These are phyloP conservation scores for Siphonodentalium dalli DNA, from an alignment of 2,888 invertebrate species.

Conservation along the genomic window DNA sequence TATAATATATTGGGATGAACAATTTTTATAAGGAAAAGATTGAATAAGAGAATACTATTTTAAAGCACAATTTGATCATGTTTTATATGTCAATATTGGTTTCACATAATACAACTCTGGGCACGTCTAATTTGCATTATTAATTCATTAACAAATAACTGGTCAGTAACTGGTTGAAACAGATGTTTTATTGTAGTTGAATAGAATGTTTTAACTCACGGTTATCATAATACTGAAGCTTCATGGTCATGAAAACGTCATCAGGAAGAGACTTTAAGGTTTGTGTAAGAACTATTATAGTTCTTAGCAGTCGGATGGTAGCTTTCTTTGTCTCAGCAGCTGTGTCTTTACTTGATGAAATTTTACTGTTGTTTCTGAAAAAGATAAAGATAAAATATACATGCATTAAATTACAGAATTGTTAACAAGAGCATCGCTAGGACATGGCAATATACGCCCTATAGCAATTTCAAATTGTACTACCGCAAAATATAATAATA, in stretches of 20 bases:
- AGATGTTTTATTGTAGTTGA: no score
- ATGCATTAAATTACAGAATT: neutral
- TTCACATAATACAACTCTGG: no score
- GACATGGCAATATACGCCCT: no score
- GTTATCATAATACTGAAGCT: slow-evolving; percentile 66
- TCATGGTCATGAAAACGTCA: slow-evolving; percentile 65
- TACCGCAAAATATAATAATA: no score
- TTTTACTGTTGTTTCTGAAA: slow-evolving; percentile 52
- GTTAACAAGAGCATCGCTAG: neutral
- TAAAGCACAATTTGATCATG: no score
- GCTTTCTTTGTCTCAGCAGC: slow-evolving; percentile 62
- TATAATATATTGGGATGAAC: neutral
- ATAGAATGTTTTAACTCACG: slow-evolving; percentile 33
- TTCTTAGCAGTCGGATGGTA: slow-evolving; percentile 62
- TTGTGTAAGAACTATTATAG: slow-evolving; percentile 63
- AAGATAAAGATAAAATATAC: neutral
- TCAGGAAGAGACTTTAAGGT: slow-evolving; percentile 62
- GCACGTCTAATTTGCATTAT: no score
- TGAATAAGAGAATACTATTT: no score
- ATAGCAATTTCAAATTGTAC: no score
- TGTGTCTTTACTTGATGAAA: slow-evolving; percentile 51
- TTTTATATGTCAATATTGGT: no score
- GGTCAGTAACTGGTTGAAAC: no score
- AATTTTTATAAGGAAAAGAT: no score
- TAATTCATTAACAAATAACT: no score